A percentile compares a stretch with the other conserved stretches of the same genome.
Evolutionary conservation across 2,113 vertebrate genomes (phyloP).

Genomic region (Alligator mississippiensis): DNA sequence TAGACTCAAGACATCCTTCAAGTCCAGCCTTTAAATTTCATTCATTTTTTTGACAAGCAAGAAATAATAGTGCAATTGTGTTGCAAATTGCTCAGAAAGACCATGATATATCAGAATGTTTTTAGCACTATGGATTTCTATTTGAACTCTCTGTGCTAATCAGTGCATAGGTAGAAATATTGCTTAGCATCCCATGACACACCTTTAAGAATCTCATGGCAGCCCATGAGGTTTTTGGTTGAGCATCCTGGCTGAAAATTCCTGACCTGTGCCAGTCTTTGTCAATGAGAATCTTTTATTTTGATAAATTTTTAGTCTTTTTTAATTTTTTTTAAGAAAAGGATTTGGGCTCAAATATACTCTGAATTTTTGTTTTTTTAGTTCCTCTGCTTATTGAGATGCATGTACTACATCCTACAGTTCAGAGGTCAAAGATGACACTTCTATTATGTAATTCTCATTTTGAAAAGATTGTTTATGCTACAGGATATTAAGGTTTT

Average conservation of each 20-base stretch:
- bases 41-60: too few relatives aligned
- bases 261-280: not conserved
- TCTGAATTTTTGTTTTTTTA: not conserved
- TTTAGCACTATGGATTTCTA: too few relatives aligned
- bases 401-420: not conserved
- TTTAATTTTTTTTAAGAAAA: not conserved
- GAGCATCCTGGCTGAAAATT: too few relatives aligned
- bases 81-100: too few relatives aligned
- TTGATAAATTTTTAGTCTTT: not conserved
- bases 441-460: not conserved
- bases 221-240: too few relatives aligned
- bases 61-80: not conserved
- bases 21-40: too few relatives aligned
- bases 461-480: not conserved
- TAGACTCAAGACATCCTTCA: too few relatives aligned
- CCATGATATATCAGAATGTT: too few relatives aligned
- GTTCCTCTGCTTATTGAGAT: not conserved
- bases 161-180: too few relatives aligned
- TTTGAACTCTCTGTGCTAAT: too few relatives aligned
- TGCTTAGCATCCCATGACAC: too few relatives aligned
- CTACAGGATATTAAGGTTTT: not conserved
- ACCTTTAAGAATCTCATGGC: too few relatives aligned
- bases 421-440: not conserved
- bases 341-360: accelerated
- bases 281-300: not conserved